Conservation (phyloP, 2,797 vertebrate genomes). For the Masticophis lateralis region DNA sequence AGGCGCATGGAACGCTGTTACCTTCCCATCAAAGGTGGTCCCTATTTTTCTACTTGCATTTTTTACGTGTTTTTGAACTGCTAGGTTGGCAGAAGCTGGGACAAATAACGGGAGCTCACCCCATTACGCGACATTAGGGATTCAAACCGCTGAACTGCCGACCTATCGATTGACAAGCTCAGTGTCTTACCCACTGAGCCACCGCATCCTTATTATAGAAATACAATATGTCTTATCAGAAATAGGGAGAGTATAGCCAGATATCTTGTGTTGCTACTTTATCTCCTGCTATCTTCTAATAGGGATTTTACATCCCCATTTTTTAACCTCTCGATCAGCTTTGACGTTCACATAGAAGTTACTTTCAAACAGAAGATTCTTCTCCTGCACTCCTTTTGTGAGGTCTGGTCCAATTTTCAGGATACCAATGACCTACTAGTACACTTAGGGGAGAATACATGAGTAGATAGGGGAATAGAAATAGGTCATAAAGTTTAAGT, state of each 20-base stretch:
- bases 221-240: background rate
- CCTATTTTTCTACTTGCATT: no score
- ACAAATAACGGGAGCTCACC: no score
- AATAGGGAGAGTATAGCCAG: background rate
- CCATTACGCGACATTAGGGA: accelerated
- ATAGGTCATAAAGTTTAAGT: background rate
- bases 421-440: background rate
- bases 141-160: no score
- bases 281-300: background rate
- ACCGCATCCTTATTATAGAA: no score
- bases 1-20: no score
- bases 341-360: background rate
- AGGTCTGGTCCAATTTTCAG: background rate
- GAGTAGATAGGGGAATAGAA: background rate
- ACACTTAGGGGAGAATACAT: background rate
- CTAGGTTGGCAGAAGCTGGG: no score
- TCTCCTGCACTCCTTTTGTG: background rate
- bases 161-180: no score
- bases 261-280: background rate
- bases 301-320: background rate
- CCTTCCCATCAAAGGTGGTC: no score
- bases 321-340: background rate
- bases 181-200: no score
- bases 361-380: background rate
- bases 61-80: no score